Percentiles rank a stretch among this genome's conserved stretches.
phyloP scores from a whole-genome alignment of 1,140 invertebrate species.

The Hylyphantes graminicola region DNA sequence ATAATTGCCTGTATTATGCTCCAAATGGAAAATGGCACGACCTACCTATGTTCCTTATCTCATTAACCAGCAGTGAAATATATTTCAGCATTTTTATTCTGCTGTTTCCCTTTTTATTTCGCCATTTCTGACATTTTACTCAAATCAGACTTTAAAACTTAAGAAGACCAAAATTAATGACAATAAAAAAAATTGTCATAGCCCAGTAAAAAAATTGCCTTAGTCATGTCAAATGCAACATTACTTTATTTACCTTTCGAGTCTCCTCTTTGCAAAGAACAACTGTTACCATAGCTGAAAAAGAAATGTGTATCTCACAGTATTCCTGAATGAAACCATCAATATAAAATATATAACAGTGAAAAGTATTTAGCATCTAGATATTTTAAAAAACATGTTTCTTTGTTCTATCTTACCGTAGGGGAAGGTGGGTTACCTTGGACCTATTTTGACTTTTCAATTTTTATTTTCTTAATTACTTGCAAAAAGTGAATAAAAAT shows the following conservation, averaged over 20 bases:
- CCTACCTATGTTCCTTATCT: not conserved
- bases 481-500: too few relatives aligned
- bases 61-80: not conserved
- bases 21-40: not conserved
- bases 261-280: constrained; percentile 7
- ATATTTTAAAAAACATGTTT: too few relatives aligned
- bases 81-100: too few relatives aligned
- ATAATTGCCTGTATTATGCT: too few relatives aligned
- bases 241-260: constrained; percentile 15
- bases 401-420: too few relatives aligned
- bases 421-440: too few relatives aligned
- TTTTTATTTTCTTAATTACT: too few relatives aligned
- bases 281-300: constrained; percentile 18
- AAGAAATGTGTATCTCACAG: not conserved
- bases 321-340: not conserved
- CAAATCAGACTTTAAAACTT: not conserved
- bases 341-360: not conserved
- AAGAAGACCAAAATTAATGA: not conserved
- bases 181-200: not conserved
- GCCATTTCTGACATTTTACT: not conserved
- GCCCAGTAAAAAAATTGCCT: not conserved
- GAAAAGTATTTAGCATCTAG: too few relatives aligned
- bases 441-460: too few relatives aligned
- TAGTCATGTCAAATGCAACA: not conserved
- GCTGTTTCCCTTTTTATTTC: not conserved